Evolutionary conservation across 30 jellyfish, hydroid and myxozoan species (phyloP), one percentile per base, ranked within the genome.

Genomic region (Pseudorhiza aurosa): DNA sequence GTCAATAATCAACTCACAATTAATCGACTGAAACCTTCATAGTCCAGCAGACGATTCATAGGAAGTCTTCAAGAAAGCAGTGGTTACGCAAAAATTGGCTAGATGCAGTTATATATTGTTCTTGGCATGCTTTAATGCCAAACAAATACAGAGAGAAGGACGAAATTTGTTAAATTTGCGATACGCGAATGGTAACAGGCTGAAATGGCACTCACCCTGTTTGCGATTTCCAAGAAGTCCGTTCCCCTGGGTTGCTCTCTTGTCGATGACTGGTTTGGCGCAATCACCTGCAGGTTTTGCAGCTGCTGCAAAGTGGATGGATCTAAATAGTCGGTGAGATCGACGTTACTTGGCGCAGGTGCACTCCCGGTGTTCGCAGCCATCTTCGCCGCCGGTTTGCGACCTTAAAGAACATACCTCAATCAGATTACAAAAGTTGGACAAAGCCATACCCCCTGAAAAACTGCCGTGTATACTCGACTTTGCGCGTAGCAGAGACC

Each of bases 141-240:
- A n/a, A n/a, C n/a, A n/a, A n/a, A n/a, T n/a, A n/a, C n/a, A n/a
- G n/a, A 42, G 55, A 42, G 55, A 42, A 42, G 11, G 9, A 42
- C 55, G 15, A 8, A n/a, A n/a, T 42, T 42, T 42, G 55, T 9
- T 8, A 42, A 42, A 42, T 9, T 42, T 8, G 55, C 15, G 9
- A 15, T 8, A 42, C 9, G n/a, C 65, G n/a, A 50, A 22, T 5
- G 65, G n/a, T 9, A 22, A 50, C 8, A 22, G 8, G n/a, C 8
- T 5, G 7, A n/a, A n/a, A n/a, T n/a, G n/a, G n/a, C 21, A 58
- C 96, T 62, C 60, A 93, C 98, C 85, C 85, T 72, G 55, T 87
- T 94, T 45, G 99, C 96, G 37, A 94, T 82, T 62, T 94, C 99
- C 42, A 94, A 68, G 67, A 67, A 94, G 40, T 94, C 96, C 2